Evolutionary conservation across 2,888 invertebrate species (phyloP).

Genomic region (Catocala nupta): DNA sequence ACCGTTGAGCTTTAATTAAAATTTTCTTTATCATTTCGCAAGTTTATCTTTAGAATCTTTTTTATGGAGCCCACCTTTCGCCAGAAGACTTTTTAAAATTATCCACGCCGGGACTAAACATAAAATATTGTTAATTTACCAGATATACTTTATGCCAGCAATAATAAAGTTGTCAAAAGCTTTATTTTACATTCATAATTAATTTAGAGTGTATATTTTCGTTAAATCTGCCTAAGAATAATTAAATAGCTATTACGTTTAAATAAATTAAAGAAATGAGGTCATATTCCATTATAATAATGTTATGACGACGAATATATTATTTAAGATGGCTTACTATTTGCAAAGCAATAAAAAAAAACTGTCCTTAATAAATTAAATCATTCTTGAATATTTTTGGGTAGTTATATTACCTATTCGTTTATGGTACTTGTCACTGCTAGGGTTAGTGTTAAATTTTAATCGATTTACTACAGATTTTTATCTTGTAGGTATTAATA

Average conservation of each 20-base stretch:
- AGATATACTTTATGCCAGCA: slow-evolving; percentile 4
- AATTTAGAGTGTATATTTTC: slow-evolving; percentile 11
- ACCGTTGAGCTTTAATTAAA: slow-evolving; percentile 14
- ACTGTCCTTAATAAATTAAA: too few relatives aligned
- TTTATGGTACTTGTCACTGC: too few relatives aligned
- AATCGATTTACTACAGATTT: too few relatives aligned
- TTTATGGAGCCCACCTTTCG: slow-evolving; percentile 12
- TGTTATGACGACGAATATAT: neutral
- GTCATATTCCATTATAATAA: neutral
- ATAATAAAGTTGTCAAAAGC: slow-evolving; percentile 13
- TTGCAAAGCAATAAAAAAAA: too few relatives aligned
- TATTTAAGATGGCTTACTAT: too few relatives aligned
- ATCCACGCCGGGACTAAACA: slow-evolving; percentile 5
- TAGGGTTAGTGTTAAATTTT: too few relatives aligned
- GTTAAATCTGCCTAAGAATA: neutral
- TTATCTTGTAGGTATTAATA: too few relatives aligned
- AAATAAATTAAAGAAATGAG: slow-evolving; percentile 2
- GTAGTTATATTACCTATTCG: too few relatives aligned
- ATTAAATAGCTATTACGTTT: neutral
- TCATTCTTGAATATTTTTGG: too few relatives aligned
- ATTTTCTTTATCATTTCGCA: slow-evolving; percentile 20
- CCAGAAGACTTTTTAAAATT: slow-evolving; percentile 16
- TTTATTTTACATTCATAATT: slow-evolving; percentile 15
- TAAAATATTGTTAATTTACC: slow-evolving; percentile 7
- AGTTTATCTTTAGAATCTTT: slow-evolving; percentile 19